Base-by-base conservation (phyloP, 2,888 invertebrate genomes). In the Eupithecia subfuscata region DNA sequence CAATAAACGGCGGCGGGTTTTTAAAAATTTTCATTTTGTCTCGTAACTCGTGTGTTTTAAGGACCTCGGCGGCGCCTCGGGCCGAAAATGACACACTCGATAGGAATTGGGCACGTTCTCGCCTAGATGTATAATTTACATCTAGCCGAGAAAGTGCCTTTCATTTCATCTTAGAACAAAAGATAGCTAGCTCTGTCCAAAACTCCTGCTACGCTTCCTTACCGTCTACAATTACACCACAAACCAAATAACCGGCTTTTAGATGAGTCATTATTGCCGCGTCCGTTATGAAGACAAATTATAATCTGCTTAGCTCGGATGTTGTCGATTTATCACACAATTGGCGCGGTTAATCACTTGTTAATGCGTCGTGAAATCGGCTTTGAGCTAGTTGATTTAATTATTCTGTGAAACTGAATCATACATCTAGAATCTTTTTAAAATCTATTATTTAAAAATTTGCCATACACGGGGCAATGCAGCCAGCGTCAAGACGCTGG, bases 251-350 rank as follows among this genome's bases (percentile, higher is more conserved):
- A 74, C 63, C 70, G 67, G 48, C 70, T 40, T 52, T 68, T 74
- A 68, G 75, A 79, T 78, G 77, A 78, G 78, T 79, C 78, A 79
- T 78, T 73, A 79, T 75, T 73, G 74, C 74, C 75, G 74, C 69
- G 69, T 64, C 73, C 71, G 70, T 78, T 80, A 72, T 48, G 70
- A 77, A 75, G 79, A 80, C 78, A 78, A 79, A 79, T 76, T 74
- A 74, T 85, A 84, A 85, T 85, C 81, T 84, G 81, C 73, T 82
- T 73, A 78, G 79, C 79, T 80, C 89, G 89, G 91, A 90, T 87
- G 87, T 80, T 75, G 79, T 80, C 88, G 87, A 90, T 91, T 91
- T 89, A 85, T 84, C 82, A 81, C 84, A 80, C 87, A 90, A 90
- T 90, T 89, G 86, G 80, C 81, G 83, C 82, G 79, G 82, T 84